Percentiles rank a stretch among this genome's conserved stretches.
These are phyloP conservation scores for Spongilla lacustris DNA, from an alignment of 37 sponge, comb jelly and placozoan species.

Conservation along the genomic window DNA sequence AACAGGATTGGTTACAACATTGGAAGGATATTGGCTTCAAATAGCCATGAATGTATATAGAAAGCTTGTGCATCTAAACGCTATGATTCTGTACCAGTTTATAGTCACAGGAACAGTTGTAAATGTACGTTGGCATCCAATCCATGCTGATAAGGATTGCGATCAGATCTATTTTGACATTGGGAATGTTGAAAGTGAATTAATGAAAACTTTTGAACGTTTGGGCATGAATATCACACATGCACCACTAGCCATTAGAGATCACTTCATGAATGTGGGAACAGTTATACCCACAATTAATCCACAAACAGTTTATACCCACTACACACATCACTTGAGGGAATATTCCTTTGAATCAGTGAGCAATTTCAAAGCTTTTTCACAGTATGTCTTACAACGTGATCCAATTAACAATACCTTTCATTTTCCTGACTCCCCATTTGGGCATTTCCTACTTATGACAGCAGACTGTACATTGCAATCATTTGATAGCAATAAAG, in stretches of 20 bases:
- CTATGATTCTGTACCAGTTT: not conserved
- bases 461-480: conserved; percentile 40
- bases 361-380: conserved; percentile 24
- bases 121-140: not conserved
- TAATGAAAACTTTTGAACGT: conserved; percentile 7
- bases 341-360: conserved; percentile 15
- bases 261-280: conserved; percentile 20
- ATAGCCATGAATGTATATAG: conserved; percentile 8
- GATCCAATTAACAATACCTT: no score
- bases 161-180: conserved; percentile 4
- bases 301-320: conserved; percentile 23
- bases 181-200: not conserved
- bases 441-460: conserved; percentile 39
- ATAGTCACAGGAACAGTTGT: not conserved
- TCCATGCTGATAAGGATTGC: not conserved
- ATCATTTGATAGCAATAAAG: conserved; percentile 33
- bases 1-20: not conserved
- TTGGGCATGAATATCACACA: conserved; percentile 53
- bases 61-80: not conserved
- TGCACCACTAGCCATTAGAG: conserved; percentile 18
- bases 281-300: not conserved
- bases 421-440: conserved; percentile 34
- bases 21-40: not conserved
- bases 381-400: not conserved
- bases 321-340: conserved; percentile 17